Evolutionary conservation across 2,113 vertebrate genomes (phyloP).

Genomic region (Pelvicachromis taeniatus): DNA sequence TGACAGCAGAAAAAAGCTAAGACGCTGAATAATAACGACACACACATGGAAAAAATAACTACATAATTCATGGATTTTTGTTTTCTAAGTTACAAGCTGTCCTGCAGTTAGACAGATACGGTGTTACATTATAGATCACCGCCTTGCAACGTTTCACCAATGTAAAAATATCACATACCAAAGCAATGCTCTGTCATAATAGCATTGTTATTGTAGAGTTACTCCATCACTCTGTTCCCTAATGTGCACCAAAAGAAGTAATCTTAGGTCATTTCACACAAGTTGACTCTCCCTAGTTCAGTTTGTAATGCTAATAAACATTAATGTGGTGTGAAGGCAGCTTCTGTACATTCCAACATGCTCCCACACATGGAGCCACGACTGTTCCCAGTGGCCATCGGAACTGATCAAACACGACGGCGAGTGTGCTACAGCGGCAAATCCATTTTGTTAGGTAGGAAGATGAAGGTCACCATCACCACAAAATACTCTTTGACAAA

Average conservation of each 20-base stretch:
- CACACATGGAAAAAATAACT: background rate
- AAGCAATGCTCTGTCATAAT: background rate
- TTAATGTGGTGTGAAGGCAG: background rate
- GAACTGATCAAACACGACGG: constrained; percentile 8
- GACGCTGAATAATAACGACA: background rate
- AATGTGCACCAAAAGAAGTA: background rate
- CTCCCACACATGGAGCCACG: background rate
- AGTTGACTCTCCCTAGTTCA: background rate
- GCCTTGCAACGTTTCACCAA: background rate
- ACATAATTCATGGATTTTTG: background rate
- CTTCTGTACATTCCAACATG: background rate
- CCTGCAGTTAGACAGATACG: background rate
- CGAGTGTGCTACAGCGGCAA: background rate
- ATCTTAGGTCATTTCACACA: background rate
- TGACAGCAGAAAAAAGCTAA: background rate
- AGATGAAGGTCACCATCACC: background rate
- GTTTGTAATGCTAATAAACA: background rate
- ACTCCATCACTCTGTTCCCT: background rate
- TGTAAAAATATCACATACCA: background rate
- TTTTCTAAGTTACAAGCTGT: background rate
- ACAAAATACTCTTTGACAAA: constrained; percentile 5
- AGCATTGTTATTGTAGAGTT: background rate
- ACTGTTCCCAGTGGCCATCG: background rate
- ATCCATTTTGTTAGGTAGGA: constrained; percentile 14
- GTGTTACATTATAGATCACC: background rate